These are phyloP conservation scores for Anisognathus igniventris DNA, from an alignment of 2,797 vertebrate genomes.

Conservation along the genomic window DNA sequence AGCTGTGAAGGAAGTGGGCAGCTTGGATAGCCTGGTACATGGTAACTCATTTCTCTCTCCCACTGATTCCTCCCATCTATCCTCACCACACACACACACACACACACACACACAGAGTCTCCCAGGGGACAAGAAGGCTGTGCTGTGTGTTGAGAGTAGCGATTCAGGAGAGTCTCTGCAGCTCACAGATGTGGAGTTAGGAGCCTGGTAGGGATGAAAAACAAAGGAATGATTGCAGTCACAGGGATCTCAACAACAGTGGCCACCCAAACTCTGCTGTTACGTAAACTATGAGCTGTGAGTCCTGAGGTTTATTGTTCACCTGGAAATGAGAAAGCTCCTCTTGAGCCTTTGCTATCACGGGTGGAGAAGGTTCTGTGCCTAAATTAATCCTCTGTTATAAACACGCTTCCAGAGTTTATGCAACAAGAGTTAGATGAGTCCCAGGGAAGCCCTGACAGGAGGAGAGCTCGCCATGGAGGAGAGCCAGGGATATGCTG, in stretches of 20 bases:
- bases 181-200: neutral
- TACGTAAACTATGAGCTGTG: neutral
- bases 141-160: fast-evolving
- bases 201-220: neutral
- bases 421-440: slow-evolving; percentile 54
- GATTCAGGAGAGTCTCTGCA: neutral
- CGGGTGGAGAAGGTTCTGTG: neutral
- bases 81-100: neutral
- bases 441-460: slow-evolving; percentile 61
- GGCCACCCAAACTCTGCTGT: neutral
- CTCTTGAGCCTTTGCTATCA: slow-evolving; percentile 10
- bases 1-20: neutral
- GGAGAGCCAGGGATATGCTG: neutral
- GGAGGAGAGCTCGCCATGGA: neutral
- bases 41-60: neutral
- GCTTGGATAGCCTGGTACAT: neutral
- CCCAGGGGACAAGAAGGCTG: neutral
- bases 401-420: slow-evolving; percentile 68
- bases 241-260: neutral
- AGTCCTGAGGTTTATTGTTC: neutral
- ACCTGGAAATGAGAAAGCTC: slow-evolving; percentile 33
- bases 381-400: slow-evolving; percentile 56
- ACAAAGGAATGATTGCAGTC: neutral
- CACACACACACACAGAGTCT: neutral
- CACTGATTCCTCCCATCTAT: neutral